Evolutionary conservation across 2,888 invertebrate species (phyloP).

Genomic region (Halocaridina rubra): DNA sequence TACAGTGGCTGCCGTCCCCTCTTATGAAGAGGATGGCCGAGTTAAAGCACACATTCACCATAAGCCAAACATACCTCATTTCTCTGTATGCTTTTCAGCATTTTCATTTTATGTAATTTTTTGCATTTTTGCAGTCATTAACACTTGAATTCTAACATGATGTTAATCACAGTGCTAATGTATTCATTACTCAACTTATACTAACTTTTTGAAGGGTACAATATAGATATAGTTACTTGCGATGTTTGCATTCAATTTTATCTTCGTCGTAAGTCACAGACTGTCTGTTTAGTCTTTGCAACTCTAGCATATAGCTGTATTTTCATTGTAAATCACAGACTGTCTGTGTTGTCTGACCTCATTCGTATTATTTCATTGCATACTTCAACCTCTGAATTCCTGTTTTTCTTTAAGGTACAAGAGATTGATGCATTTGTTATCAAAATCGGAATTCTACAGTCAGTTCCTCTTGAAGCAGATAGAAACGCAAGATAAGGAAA

Average conservation of each 20-base stretch:
- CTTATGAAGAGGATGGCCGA: too few relatives aligned
- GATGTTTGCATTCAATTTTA: background rate
- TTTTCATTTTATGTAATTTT: too few relatives aligned
- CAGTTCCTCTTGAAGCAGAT: constrained; percentile 65
- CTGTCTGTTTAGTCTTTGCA: background rate
- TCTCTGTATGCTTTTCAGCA: too few relatives aligned
- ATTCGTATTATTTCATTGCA: background rate
- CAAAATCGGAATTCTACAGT: constrained; percentile 65
- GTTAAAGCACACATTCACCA: too few relatives aligned
- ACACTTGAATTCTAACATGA: too few relatives aligned
- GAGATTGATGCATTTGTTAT: constrained; percentile 64
- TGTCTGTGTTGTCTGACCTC: background rate
- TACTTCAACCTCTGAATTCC: background rate
- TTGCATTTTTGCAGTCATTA: too few relatives aligned
- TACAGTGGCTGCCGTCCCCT: too few relatives aligned
- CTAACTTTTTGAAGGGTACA: too few relatives aligned
- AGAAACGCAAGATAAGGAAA: constrained; percentile 43
- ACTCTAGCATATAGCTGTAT: background rate
- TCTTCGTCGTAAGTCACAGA: background rate
- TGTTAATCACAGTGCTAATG: too few relatives aligned
- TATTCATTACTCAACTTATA: too few relatives aligned
- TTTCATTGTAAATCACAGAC: background rate
- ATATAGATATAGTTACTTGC: background rate
- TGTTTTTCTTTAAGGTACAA: constrained; percentile 61
- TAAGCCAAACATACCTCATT: too few relatives aligned